Conservation (phyloP, 2,797 vertebrate genomes). For the Protosalanx chinensis region DNA sequence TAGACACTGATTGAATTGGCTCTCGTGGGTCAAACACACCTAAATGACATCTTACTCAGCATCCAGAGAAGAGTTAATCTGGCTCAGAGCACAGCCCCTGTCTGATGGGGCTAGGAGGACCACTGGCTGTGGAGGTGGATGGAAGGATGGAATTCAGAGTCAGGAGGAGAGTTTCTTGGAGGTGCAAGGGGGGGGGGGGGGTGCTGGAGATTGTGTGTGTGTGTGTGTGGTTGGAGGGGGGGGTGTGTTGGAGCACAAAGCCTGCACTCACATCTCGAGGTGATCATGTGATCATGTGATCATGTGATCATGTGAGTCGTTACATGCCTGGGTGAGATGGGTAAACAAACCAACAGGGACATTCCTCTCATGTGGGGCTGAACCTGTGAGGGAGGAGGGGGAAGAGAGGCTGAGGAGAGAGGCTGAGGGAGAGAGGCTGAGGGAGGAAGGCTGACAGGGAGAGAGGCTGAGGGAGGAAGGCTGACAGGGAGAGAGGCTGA, state of each 20-base stretch:
- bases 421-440: background rate
- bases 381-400: conserved; percentile 2
- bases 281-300: too few relatives aligned
- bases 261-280: background rate
- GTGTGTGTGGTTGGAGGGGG: conserved; percentile 24
- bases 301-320: background rate
- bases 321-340: conserved; percentile 31
- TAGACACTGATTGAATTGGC: conserved; percentile 63
- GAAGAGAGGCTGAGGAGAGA: background rate
- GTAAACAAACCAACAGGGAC: conserved; percentile 28
- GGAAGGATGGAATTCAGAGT: conserved; percentile 38
- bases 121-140: conserved; percentile 29
- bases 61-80: conserved; percentile 52
- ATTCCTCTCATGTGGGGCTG: conserved; percentile 12
- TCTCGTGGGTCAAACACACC: conserved; percentile 63
- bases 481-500: background rate
- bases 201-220: conserved; percentile 10
- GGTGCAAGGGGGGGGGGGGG: background rate
- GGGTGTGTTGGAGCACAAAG: conserved; percentile 35
- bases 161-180: too few relatives aligned
- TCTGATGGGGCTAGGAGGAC: conserved; percentile 17
- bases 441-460: background rate
- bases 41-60: conserved; percentile 56
- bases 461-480: background rate
- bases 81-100: conserved; percentile 25